Percentiles rank a stretch among this genome's conserved stretches.
phyloP scores from a whole-genome alignment of 37 sponge, comb jelly and placozoan genomes.

The Petrosia ficiformis region DNA sequence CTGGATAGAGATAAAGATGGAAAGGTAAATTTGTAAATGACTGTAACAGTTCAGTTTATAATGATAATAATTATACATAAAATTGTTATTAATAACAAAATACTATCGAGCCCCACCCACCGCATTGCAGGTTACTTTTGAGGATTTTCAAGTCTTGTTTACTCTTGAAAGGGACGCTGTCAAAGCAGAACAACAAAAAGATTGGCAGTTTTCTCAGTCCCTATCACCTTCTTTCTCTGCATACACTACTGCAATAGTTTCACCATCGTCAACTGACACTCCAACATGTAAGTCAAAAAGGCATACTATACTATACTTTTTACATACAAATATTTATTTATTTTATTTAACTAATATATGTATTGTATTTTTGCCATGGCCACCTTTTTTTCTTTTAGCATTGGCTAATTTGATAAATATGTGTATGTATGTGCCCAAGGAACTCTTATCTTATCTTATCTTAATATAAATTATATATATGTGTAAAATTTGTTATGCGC shows the following conservation, averaged over 20 bases:
- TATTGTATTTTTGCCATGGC: background rate
- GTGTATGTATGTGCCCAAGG: too few species aligned
- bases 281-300: background rate
- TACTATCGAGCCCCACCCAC: background rate
- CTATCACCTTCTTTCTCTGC: too few species aligned
- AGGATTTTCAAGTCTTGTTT: constrained; percentile 39
- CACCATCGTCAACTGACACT: background rate
- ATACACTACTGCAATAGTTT: too few species aligned
- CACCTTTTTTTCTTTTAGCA: too few species aligned
- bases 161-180: constrained; percentile 15
- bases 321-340: background rate
- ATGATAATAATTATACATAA: background rate
- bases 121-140: constrained; percentile 37
- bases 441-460: too few species aligned
- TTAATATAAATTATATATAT: too few species aligned
- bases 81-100: background rate
- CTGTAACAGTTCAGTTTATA: background rate
- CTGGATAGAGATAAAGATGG: constrained; percentile 67
- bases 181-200: background rate
- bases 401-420: too few species aligned
- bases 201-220: too few species aligned
- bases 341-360: background rate
- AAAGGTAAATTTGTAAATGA: constrained; percentile 29
- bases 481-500: too few species aligned
- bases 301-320: too few species aligned